phyloP scores from a whole-genome alignment of 2,113 vertebrate species.

The Pipa parva region DNA sequence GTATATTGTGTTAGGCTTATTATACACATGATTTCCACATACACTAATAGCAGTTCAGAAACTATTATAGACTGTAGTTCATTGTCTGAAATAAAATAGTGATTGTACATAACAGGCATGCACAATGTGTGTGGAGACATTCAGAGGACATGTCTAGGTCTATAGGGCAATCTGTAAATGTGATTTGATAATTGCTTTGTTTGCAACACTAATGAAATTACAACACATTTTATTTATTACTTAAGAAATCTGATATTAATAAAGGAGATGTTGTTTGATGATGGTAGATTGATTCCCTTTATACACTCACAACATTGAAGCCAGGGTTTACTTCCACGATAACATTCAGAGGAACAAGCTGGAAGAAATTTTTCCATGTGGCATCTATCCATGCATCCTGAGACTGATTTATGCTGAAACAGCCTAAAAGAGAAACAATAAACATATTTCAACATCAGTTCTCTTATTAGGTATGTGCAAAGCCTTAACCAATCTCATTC shows the following conservation, averaged over 20 bases:
- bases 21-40: no score
- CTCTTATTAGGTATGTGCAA: no score
- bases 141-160: no score
- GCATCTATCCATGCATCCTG: slow-evolving; percentile 3
- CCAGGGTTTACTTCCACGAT: not conserved
- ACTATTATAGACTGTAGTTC: no score
- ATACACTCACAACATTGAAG: slow-evolving; percentile 37
- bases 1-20: no score
- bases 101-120: no score
- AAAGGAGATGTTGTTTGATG: not conserved
- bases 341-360: slow-evolving; percentile 23
- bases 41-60: no score
- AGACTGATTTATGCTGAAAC: not conserved
- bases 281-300: not conserved
- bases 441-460: not conserved
- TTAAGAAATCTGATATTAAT: not conserved
- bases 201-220: not conserved
- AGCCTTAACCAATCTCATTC: no score
- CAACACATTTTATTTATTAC: not conserved
- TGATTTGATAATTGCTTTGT: no score
- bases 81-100: no score
- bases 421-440: slow-evolving; percentile 8
- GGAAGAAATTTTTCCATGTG: slow-evolving; percentile 37
- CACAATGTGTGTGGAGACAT: no score
- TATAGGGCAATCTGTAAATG: no score